Evolutionary conservation across 2,113 vertebrate genomes (phyloP), one percentile per base, ranked within the genome.

Genomic region (Nothocercus nigrocapillus): DNA sequence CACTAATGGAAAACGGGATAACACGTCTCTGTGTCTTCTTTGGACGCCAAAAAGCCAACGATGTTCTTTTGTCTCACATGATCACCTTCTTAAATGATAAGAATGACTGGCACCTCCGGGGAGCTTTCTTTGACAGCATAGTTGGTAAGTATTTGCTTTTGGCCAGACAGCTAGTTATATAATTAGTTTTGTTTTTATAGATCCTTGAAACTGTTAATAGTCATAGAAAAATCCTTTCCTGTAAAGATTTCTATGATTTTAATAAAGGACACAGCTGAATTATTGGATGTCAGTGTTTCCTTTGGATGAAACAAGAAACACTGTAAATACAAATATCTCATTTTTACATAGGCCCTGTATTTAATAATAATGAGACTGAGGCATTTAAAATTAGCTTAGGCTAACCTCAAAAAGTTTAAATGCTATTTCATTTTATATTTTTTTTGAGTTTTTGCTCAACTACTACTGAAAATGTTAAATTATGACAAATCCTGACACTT

Each of bases 1-100:
- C 99, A 0, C 97, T 99, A 95, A 99, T 99, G 99, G 99, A 99
- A 97, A 99, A 99, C 77, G 99, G 99, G 94, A 99, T 99, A 97
- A 99, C 99, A 6, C 98, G 99, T 7, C 98, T 99, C 12, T 99
- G 99, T 82, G 99, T 99, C 14, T 99, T 99, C 96, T 99, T 99
- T 40, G 99, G 99, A 66, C 98, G 99, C 20, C 99, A 99, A 96
- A 99, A 99, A 92, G 99, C 99, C 95, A 99, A 99, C 30, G 99
- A 99, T 74, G 99, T 99, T 64, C 98, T 99, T 84, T 97, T 99
- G 34, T 99, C 99, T 5, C 99, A 99, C 92, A 99, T 99, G 99
- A 99, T 99, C 97, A 99, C 99, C 74, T 99, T 99, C 97, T 98
- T 99, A 53, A 99, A 99, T 68, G 99, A 99, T 96, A 99, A 99